Evolutionary conservation across 2,888 invertebrate species (phyloP).

Genomic region (Smittia aterrima): DNA sequence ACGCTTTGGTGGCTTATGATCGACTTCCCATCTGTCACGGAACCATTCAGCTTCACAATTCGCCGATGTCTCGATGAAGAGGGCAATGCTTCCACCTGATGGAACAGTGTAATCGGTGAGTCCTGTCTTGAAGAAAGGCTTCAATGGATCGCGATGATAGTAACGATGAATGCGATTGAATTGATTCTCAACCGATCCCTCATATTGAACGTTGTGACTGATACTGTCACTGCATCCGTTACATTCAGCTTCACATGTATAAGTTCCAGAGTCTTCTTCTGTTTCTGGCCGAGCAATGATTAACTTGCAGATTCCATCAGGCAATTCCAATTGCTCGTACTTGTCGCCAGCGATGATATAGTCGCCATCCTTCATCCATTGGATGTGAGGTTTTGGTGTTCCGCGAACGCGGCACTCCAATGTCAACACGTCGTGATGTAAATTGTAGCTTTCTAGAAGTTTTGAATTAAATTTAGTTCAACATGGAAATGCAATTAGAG

Average conservation of each 20-base stretch:
- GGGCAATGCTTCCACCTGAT: slow-evolving; percentile 74
- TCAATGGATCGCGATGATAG: slow-evolving; percentile 57
- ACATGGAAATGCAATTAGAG: background rate
- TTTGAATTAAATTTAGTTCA: background rate
- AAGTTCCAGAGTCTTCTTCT: slow-evolving; percentile 68
- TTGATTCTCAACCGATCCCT: slow-evolving; percentile 54
- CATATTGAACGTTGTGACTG: slow-evolving; percentile 68
- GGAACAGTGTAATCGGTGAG: slow-evolving; percentile 71
- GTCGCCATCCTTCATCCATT: slow-evolving; percentile 73
- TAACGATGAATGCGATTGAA: slow-evolving; percentile 53
- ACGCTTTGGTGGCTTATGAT: slow-evolving; percentile 62
- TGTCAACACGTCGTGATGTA: slow-evolving; percentile 69
- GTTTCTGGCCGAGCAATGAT: slow-evolving; percentile 63
- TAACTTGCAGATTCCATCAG: slow-evolving; percentile 72
- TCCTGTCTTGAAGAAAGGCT: slow-evolving; percentile 68
- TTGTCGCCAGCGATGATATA: slow-evolving; percentile 58
- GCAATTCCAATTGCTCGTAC: slow-evolving; percentile 64
- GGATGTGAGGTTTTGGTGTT: slow-evolving; percentile 68
- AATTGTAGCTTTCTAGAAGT: slow-evolving; percentile 65
- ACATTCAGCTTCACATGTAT: slow-evolving; percentile 74
- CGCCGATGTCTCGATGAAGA: slow-evolving; percentile 74
- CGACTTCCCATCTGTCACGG: slow-evolving; percentile 53
- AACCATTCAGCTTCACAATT: slow-evolving; percentile 77
- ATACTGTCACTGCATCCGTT: slow-evolving; percentile 71
- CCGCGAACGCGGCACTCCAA: slow-evolving; percentile 78